phyloP scores from a whole-genome alignment of 2,113 vertebrate genomes.

The Silurus asotus region DNA sequence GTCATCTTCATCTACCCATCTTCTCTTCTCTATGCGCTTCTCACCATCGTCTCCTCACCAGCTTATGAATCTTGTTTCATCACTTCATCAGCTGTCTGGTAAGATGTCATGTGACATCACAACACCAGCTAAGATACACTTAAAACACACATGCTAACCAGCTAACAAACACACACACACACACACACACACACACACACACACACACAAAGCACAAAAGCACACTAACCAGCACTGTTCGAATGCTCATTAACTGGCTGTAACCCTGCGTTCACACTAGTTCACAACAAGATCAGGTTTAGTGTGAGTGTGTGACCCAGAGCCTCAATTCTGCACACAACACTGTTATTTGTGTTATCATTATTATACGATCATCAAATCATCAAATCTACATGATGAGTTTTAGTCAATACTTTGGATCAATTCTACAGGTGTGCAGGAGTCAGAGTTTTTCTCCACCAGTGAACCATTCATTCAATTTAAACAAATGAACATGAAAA shows the following conservation, averaged over 20 bases:
- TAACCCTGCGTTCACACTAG: neutral
- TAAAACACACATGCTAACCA: neutral
- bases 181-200: neutral
- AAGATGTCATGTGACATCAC: neutral
- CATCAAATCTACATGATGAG: neutral
- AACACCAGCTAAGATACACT: neutral
- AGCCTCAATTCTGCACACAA: too few relatives aligned
- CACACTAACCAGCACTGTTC: neutral
- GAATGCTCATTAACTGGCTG: too few relatives aligned
- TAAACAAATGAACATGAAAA: too few relatives aligned
- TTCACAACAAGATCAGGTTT: neutral
- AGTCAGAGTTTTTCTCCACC: neutral
- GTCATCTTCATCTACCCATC: neutral
- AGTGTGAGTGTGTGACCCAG: neutral
- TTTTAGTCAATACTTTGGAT: neutral
- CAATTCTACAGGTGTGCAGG: neutral
- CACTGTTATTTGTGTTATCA: too few relatives aligned
- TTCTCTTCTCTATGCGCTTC: too few relatives aligned
- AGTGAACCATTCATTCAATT: too few relatives aligned
- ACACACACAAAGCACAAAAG: neutral
- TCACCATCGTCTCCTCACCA: neutral
- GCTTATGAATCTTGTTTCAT: neutral
- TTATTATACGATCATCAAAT: too few relatives aligned
- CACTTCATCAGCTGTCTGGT: neutral
- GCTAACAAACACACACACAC: constrained; percentile 2